These are phyloP conservation scores for Sebastes baramenuke DNA, from an alignment of 2,797 vertebrate species.

Conservation along the genomic window DNA sequence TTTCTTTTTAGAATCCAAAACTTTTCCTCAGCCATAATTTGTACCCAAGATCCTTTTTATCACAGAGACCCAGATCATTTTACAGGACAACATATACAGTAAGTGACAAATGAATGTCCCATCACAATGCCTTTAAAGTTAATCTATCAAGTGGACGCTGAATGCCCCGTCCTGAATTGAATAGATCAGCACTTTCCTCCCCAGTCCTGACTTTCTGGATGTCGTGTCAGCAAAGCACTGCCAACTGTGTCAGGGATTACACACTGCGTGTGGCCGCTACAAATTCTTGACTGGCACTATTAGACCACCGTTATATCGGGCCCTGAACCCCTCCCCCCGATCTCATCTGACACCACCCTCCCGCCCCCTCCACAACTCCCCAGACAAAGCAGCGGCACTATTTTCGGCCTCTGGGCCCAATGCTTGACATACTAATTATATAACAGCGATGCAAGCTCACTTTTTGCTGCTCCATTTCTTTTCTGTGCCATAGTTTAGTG, in stretches of 20 bases:
- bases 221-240: conserved; percentile 69
- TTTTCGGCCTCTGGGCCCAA: conserved; percentile 66
- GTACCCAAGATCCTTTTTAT: neutral
- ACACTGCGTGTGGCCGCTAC: conserved; percentile 44
- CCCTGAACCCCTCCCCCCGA: conserved; percentile 15
- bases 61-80: neutral
- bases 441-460: conserved; percentile 60
- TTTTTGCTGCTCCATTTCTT: conserved; percentile 78
- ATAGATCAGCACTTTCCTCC: conserved; percentile 66
- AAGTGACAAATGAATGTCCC: conserved; percentile 32
- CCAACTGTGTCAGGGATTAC: conserved; percentile 72
- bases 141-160: conserved; percentile 62
- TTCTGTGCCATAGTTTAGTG: conserved; percentile 72
- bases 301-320: conserved; percentile 48
- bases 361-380: conserved; percentile 41
- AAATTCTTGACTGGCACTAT: conserved; percentile 61
- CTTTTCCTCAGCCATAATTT: neutral
- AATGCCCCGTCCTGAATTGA: neutral
- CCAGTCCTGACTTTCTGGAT: conserved; percentile 48
- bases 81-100: neutral
- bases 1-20: neutral
- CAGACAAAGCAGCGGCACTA: conserved; percentile 51
- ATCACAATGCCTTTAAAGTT: conserved; percentile 49
- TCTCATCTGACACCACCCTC: conserved; percentile 41
- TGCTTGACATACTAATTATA: conserved; percentile 76